Evolutionary conservation across 2,888 invertebrate genomes (phyloP).

Genomic region (Eupithecia tripunctaria): DNA sequence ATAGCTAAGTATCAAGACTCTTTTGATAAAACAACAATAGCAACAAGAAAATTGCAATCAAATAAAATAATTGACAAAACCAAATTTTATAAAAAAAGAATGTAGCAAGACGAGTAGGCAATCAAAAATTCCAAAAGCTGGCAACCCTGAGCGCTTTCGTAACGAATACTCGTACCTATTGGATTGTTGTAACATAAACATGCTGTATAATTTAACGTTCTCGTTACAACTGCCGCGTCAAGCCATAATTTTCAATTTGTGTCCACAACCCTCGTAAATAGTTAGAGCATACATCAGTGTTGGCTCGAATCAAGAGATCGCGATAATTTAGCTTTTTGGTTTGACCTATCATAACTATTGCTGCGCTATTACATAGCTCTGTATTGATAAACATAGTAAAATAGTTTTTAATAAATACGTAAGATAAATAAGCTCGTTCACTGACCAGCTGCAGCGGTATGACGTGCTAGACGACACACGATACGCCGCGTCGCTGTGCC

Average conservation of each 20-base stretch:
- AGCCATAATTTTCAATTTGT: constrained; percentile 81
- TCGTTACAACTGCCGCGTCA: constrained; percentile 68
- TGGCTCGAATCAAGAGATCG: constrained; percentile 59
- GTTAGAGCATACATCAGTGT: constrained; percentile 65
- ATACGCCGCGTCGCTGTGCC: no score
- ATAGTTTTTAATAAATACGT: no score
- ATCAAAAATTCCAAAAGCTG: neutral
- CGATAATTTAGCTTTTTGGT: constrained; percentile 21
- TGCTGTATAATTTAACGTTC: constrained; percentile 61
- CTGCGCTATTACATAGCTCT: neutral
- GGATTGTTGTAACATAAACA: constrained; percentile 49
- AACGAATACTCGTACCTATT: constrained; percentile 25
- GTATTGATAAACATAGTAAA: no score
- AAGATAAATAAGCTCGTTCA: no score
- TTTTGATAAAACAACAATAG: no score
- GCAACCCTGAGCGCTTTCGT: constrained; percentile 32
- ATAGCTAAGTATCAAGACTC: no score
- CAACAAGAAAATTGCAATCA: no score
- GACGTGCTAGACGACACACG: no score
- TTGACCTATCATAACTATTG: neutral
- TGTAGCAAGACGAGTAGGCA: neutral
- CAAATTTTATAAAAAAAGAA: no score
- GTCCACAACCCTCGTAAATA: constrained; percentile 71
- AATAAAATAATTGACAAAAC: no score
- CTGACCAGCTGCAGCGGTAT: no score